These are phyloP conservation scores for Montipora sp. DNA, from an alignment of 64 coral and sea anemone species.

Conservation along the genomic window DNA sequence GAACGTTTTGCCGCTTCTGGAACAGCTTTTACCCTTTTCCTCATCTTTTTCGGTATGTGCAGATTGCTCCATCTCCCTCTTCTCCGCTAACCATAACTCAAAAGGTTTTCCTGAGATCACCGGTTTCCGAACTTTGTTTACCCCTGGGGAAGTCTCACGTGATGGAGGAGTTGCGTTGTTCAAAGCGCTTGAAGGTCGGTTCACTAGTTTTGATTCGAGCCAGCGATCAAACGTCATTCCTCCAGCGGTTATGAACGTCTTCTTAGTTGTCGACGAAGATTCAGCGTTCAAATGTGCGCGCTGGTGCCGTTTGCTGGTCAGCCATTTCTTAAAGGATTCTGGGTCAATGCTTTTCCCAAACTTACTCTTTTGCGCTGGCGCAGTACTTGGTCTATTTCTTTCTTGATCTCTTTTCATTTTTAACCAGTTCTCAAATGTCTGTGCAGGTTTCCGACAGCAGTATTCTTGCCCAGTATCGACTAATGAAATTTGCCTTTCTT, in stretches of 20 bases:
- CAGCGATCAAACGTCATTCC: slow-evolving; percentile 89
- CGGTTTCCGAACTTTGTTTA: slow-evolving; percentile 23
- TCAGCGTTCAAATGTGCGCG: slow-evolving; percentile 37
- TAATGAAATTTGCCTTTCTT: not conserved
- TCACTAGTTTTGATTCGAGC: slow-evolving; percentile 74
- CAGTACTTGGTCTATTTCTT: slow-evolving; percentile 27
- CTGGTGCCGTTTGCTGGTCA: slow-evolving; percentile 63
- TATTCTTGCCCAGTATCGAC: slow-evolving; percentile 38
- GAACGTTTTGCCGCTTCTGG: slow-evolving; percentile 69
- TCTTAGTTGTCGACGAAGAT: slow-evolving; percentile 58
- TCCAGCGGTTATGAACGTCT: slow-evolving; percentile 74
- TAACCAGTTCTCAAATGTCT: slow-evolving; percentile 78
- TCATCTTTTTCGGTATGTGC: not conserved
- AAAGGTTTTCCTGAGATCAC: slow-evolving; percentile 75
- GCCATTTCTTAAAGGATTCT: slow-evolving; percentile 87
- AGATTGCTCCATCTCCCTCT: slow-evolving; percentile 32
- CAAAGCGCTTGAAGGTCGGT: slow-evolving; percentile 29
- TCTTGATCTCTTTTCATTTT: slow-evolving; percentile 81
- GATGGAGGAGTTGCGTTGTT: slow-evolving; percentile 47
- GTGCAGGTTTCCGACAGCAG: slow-evolving; percentile 31
- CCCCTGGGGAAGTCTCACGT: not conserved
- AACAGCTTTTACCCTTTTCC: slow-evolving; percentile 9
- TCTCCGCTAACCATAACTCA: slow-evolving; percentile 81
- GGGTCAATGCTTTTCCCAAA: slow-evolving; percentile 82
- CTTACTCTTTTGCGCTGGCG: slow-evolving; percentile 59